A percentile compares a stretch with the other conserved stretches of the same genome.
Conservation (phyloP, 1,140 invertebrate species). For the Drosophila arawakana region DNA sequence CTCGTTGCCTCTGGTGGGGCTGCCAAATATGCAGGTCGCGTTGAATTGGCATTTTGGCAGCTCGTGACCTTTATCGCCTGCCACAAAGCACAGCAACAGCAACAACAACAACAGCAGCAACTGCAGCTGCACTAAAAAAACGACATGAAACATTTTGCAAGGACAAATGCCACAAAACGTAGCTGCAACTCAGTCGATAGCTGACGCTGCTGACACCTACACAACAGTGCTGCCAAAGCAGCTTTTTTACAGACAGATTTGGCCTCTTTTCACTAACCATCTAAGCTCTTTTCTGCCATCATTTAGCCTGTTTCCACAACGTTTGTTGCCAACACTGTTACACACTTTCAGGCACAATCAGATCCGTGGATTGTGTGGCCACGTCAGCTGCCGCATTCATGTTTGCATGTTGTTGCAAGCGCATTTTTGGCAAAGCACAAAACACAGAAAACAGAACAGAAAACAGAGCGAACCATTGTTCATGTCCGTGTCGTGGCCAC, state of each 20-base stretch:
- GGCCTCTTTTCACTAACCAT: too few species aligned
- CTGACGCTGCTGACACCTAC: slow-evolving; percentile 56
- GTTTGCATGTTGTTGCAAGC: slow-evolving; percentile 63
- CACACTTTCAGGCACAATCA: slow-evolving; percentile 1
- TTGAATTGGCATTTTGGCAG: slow-evolving; percentile 38
- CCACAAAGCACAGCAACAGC: neutral
- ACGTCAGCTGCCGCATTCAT: slow-evolving; percentile 50
- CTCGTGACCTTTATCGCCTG: slow-evolving; percentile 51
- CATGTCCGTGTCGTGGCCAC: slow-evolving; percentile 22
- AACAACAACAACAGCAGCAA: neutral
- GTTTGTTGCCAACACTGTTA: too few species aligned
- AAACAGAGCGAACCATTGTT: slow-evolving; percentile 20
- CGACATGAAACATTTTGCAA: slow-evolving; percentile 12
- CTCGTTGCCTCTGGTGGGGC: slow-evolving; percentile 24
- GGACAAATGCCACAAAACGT: slow-evolving; percentile 29
- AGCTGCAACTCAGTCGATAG: neutral
- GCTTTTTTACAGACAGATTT: too few species aligned
- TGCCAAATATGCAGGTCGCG: slow-evolving; percentile 65
- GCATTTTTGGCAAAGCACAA: slow-evolving; percentile 51
- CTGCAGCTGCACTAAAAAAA: neutral
- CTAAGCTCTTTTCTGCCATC: too few species aligned
- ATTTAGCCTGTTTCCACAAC: too few species aligned
- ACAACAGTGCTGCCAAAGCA: neutral
- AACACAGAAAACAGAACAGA: slow-evolving; percentile 9
- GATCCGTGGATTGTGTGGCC: slow-evolving; percentile 6